Evolutionary conservation across 2,113 vertebrate genomes (phyloP), one percentile per base, ranked within the genome.

Genomic region (Acanthochromis polyacanthus): DNA sequence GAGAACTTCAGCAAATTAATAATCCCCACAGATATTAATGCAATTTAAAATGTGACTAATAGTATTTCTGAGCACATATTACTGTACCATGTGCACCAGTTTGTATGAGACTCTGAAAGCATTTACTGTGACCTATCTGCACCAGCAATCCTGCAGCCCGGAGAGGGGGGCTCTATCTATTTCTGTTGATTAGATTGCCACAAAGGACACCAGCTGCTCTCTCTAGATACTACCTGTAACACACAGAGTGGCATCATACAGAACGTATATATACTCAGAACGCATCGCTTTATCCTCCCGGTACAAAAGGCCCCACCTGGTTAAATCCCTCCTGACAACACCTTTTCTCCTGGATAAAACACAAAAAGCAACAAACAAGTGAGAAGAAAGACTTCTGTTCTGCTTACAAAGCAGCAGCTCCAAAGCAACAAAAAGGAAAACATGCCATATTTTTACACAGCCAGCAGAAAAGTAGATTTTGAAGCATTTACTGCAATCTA

Each of bases 131-230:
- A 83, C 73, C 75, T 87, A 78, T 75, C 59, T 71, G 36, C 25
- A 32, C 52, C 56, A 62, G 48, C 40, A 61, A 64, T 60, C 62
- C 40, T 55, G 62, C 19, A 17, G 55, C 46, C 17, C 60, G 19
- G 45, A 7, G 50, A 83, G 60, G 53, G 64, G 30, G 63, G 59
- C 4, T 56, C 20, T 1, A 2, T 67, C 88, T 86, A 91, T 91
- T 89, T 86, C 78, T 81, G 83, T 62, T 91, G 87, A 92, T 88
- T 92, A 89, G 83, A 89, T 83, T 73, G 83, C 81, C 78, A 83
- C 57, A 63, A 75, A 88, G 75, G 83, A 92, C 84, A 55, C 65
- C 89, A 91, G 73, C 85, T 88, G 85, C 80, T 83, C 76, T 80
- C 82, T 73, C 70, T 43, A 81, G 83, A 88, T 90, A 92, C 78